Percentiles rank a stretch among this genome's conserved stretches.
These are phyloP conservation scores for Daubentonia madagascariensis DNA, from an alignment of 2,113 vertebrate genomes.

Conservation along the genomic window DNA sequence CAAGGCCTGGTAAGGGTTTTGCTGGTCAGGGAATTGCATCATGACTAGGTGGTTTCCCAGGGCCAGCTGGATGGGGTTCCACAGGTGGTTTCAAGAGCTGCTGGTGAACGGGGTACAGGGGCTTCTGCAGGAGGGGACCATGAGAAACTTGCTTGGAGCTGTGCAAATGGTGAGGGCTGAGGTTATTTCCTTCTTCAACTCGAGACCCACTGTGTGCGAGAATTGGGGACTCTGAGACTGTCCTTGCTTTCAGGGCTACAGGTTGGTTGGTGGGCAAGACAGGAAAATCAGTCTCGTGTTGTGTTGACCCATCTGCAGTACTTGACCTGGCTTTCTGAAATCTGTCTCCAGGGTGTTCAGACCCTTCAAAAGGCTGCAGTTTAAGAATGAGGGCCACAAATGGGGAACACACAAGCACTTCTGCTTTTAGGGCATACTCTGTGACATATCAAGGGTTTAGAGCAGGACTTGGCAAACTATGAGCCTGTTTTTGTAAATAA, in stretches of 20 bases:
- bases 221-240: not conserved
- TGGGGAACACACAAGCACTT: not conserved
- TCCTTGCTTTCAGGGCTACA: no score
- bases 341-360: no score
- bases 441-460: not conserved
- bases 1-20: conserved; percentile 86
- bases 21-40: not conserved
- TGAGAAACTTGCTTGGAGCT: not conserved
- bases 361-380: not conserved
- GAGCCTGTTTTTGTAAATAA: not conserved
- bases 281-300: not conserved
- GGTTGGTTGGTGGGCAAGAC: not conserved
- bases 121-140: no score
- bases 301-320: not conserved
- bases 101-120: fast-evolving
- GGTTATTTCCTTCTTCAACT: not conserved
- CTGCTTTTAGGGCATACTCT: not conserved
- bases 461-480: not conserved
- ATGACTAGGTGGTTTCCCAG: fast-evolving
- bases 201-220: fast-evolving
- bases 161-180: not conserved
- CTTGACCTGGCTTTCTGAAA: not conserved
- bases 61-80: fast-evolving
- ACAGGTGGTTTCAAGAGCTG: not conserved
- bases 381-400: not conserved